Evolutionary conservation across 2,888 invertebrate genomes (phyloP).

Genomic region (Fragum fragum): DNA sequence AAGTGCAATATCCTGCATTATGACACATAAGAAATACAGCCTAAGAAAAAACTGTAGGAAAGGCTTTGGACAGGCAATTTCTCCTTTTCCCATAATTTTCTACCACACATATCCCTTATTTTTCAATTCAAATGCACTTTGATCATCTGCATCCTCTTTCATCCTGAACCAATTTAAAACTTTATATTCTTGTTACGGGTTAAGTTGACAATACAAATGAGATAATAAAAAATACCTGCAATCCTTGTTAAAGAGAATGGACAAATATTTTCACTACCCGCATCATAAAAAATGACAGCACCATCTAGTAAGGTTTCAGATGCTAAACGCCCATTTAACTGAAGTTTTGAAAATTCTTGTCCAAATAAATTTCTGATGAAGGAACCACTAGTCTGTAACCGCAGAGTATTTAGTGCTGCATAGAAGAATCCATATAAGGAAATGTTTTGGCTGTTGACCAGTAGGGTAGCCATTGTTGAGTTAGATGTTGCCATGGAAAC

Average conservation of each 20-base stretch:
- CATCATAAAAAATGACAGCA: slow-evolving; percentile 45
- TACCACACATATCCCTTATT: no score
- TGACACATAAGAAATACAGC: no score
- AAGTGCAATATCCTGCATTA: no score
- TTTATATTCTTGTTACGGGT: neutral
- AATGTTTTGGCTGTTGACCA: neutral
- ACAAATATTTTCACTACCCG: slow-evolving; percentile 46
- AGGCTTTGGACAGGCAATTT: neutral
- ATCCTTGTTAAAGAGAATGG: slow-evolving; percentile 47
- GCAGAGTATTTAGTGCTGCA: slow-evolving; percentile 15
- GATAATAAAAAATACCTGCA: slow-evolving; percentile 36
- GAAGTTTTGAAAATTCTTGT: slow-evolving; percentile 52
- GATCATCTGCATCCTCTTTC: neutral
- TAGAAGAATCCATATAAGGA: neutral
- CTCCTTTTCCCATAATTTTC: neutral
- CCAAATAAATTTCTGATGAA: slow-evolving; percentile 36
- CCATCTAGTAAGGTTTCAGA: slow-evolving; percentile 46
- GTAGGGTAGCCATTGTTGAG: neutral
- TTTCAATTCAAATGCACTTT: no score
- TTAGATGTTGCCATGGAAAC: slow-evolving; percentile 5
- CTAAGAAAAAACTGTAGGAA: no score
- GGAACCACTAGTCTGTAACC: slow-evolving; percentile 38
- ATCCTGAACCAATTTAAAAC: neutral
- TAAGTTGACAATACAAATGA: neutral
- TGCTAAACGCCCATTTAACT: slow-evolving; percentile 43